phyloP scores from a whole-genome alignment of 2,888 invertebrate species.

The Rhingia rostrata region DNA sequence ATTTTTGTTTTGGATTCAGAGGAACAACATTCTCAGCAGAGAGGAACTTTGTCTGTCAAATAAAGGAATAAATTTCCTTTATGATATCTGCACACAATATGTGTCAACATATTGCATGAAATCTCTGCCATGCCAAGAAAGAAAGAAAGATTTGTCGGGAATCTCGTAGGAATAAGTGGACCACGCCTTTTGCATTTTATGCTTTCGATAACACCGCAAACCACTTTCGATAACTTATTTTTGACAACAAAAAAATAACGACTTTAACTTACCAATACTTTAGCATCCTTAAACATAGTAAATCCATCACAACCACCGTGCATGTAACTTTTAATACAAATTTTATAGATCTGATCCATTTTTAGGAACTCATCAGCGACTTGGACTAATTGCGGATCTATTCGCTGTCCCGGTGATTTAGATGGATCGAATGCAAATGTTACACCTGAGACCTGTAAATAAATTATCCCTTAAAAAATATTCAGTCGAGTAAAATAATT shows the following conservation, averaged over 20 bases:
- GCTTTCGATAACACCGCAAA: neutral
- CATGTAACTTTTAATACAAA: constrained; percentile 93
- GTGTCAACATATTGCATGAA: too few relatives aligned
- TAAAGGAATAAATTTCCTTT: too few relatives aligned
- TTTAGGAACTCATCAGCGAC: constrained; percentile 93
- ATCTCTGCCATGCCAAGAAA: too few relatives aligned
- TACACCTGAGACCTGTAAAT: constrained; percentile 87
- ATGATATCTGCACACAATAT: too few relatives aligned
- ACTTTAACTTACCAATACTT: constrained; percentile 86
- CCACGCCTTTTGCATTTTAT: too few relatives aligned
- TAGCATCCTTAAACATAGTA: constrained; percentile 89
- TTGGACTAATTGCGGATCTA: constrained; percentile 88
- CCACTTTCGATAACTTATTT: neutral
- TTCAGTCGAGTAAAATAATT: neutral
- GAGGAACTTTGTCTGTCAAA: too few relatives aligned
- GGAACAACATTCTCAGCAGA: too few relatives aligned
- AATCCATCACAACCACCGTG: constrained; percentile 93
- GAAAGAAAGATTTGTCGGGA: too few relatives aligned
- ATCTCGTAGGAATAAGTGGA: too few relatives aligned
- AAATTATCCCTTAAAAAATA: neutral
- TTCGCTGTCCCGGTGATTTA: constrained; percentile 87
- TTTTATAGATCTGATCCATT: constrained; percentile 87
- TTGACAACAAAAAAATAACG: neutral
- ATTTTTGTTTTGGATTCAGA: too few relatives aligned
- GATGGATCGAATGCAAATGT: constrained; percentile 90